Evolutionary conservation across 2,797 vertebrate genomes (phyloP).

Genomic region (Syndactyla subalaris): DNA sequence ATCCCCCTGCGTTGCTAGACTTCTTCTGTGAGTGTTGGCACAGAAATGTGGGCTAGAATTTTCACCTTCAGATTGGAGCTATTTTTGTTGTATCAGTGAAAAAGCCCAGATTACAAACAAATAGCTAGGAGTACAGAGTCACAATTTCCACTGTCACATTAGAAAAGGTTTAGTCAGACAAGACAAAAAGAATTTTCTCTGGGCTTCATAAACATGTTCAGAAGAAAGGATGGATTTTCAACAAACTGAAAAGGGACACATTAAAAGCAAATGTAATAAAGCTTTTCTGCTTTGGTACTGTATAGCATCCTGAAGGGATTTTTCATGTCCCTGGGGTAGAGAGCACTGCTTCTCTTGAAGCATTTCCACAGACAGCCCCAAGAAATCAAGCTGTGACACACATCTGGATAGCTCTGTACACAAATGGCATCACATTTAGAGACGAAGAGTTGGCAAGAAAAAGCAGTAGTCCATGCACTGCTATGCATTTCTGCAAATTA

Average conservation of each 20-base stretch:
- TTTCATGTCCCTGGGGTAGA: neutral
- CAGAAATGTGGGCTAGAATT: neutral
- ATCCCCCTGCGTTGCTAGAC: neutral
- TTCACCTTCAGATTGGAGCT: constrained; percentile 28
- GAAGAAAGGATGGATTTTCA: neutral
- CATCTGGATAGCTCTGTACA: constrained; percentile 32
- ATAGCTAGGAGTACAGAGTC: neutral
- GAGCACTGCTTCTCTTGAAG: neutral
- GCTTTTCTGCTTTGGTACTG: neutral
- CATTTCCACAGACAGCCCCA: neutral
- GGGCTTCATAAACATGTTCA: neutral
- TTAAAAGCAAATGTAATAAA: constrained; percentile 25
- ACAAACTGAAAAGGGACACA: neutral
- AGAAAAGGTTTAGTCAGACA: constrained; percentile 32
- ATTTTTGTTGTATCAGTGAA: neutral
- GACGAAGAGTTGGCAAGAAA: neutral
- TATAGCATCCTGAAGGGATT: constrained; percentile 12
- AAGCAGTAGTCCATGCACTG: neutral
- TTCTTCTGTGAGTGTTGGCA: neutral
- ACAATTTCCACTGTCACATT: neutral
- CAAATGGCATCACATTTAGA: neutral
- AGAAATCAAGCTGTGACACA: constrained; percentile 35
- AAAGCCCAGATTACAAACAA: constrained; percentile 7
- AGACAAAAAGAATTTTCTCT: neutral
- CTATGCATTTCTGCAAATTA: neutral